These are phyloP conservation scores for Chiroxiphia lanceolata DNA, from an alignment of 2,797 vertebrate genomes.

Conservation along the genomic window DNA sequence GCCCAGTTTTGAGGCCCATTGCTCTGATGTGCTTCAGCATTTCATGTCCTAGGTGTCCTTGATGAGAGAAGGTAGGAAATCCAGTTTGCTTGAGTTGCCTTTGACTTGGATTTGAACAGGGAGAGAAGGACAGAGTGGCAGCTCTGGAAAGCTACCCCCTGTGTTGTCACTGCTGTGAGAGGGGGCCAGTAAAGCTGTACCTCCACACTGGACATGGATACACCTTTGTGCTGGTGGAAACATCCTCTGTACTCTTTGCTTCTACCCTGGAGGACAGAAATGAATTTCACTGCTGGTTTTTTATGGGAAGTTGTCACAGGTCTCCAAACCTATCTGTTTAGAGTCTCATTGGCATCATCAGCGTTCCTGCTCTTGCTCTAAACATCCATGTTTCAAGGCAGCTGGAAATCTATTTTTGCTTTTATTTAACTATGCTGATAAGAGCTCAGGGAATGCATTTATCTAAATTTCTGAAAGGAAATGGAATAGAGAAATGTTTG, in stretches of 20 bases:
- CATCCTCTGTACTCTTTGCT: neutral
- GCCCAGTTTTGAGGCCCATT: neutral
- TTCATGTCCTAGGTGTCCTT: rapidly evolving
- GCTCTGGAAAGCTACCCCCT: rapidly evolving
- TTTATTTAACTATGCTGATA: slow-evolving; percentile 53
- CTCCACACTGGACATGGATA: rapidly evolving
- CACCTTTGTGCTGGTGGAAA: rapidly evolving
- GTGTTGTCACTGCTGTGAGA: neutral
- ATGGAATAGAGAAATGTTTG: slow-evolving; percentile 60
- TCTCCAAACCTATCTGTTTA: neutral
- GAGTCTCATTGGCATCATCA: neutral
- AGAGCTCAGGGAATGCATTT: slow-evolving; percentile 66
- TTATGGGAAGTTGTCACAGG: neutral
- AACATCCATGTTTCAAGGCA: neutral
- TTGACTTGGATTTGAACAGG: neutral
- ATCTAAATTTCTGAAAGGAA: slow-evolving; percentile 46
- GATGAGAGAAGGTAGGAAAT: neutral
- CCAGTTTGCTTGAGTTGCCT: neutral
- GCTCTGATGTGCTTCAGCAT: neutral
- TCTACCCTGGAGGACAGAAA: neutral
- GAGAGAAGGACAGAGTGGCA: neutral
- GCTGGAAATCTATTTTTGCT: neutral
- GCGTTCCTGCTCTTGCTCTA: neutral
- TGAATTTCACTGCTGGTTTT: neutral
- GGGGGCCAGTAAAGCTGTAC: neutral